Base-by-base conservation (phyloP, 2,113 vertebrate genomes). In the Rhodinocichla rosea region DNA sequence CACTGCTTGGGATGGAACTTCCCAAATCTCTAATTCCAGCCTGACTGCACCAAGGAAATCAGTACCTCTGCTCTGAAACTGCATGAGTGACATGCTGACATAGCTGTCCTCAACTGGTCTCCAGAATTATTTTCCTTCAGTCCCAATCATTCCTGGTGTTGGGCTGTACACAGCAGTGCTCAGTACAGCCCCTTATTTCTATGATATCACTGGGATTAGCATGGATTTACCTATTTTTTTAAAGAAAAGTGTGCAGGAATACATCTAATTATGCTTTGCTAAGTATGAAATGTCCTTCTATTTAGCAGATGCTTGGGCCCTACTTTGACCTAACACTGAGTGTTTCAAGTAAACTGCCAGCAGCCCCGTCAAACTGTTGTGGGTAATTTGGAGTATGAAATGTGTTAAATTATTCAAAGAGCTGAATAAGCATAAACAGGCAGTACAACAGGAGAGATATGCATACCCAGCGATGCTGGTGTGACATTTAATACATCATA, bases 401-500 rank as follows among this genome's bases (percentile, higher is more conserved):
- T 98, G 98, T 98, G 98, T 97, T 98, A 98, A 98, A 98, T 98
- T 98, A 99, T 98, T 99, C 98, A 99, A 98, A 99, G 97, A 98
- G 98, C 99, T 99, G 99, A 99, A 98, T 99, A 99, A 99, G 99
- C 99, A 99, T 98, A 98, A 99, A 98, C 95, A 98, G 97, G 97
- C 98, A 94, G 96, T 97, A 97, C 97, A 97, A 96, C 96, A 55
- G 96, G 95, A 97, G 96, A 98, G 97, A 97, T 86, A 97, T 97
- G 98, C 98, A 98, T 94, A 98, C 97, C 98, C 98, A 98, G 98
- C 97, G 95, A 98, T 94, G 98, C 97, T 90, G 90, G 96, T 90
- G 95, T 99, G 99, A 99, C 99, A 99, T 98, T 98, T 98, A 97
- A 98, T 99, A 98, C 97, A 99, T 99, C 98, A 99, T 98, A 98